Conservation (phyloP, 2,113 vertebrate genomes). For the Cynocephalus volans region DNA sequence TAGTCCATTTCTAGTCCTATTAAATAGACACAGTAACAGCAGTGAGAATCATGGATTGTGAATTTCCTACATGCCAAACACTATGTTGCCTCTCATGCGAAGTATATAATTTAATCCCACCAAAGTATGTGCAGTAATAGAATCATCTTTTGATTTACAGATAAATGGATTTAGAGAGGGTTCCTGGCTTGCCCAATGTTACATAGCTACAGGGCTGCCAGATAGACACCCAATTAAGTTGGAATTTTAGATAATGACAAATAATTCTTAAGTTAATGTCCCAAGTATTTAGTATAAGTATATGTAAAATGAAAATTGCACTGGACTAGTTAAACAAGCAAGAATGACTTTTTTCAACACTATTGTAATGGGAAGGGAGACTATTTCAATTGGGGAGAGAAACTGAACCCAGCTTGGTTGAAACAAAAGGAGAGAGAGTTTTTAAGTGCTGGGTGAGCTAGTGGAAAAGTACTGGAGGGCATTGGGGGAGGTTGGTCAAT, state of each 20-base stretch:
- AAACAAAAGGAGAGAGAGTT: not conserved
- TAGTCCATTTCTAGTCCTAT: not conserved
- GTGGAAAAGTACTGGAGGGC: not conserved
- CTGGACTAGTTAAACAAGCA: not conserved
- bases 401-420: not conserved
- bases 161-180: not conserved
- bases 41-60: not conserved
- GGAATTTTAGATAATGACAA: not conserved
- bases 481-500: not conserved
- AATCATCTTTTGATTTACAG: not conserved
- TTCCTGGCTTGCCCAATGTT: not conserved
- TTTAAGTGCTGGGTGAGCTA: not conserved
- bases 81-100: not conserved
- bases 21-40: not conserved
- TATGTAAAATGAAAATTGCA: not conserved
- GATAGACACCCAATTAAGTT: not conserved
- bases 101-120: not conserved
- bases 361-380: not conserved
- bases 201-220: not conserved
- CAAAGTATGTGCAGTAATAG: not conserved
- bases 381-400: not conserved
- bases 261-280: not conserved
- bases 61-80: not conserved
- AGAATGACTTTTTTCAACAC: not conserved
- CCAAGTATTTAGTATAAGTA: not conserved